Evolutionary conservation across 2,888 invertebrate species (phyloP).

Genomic region (Drosophila pegasa): DNA sequence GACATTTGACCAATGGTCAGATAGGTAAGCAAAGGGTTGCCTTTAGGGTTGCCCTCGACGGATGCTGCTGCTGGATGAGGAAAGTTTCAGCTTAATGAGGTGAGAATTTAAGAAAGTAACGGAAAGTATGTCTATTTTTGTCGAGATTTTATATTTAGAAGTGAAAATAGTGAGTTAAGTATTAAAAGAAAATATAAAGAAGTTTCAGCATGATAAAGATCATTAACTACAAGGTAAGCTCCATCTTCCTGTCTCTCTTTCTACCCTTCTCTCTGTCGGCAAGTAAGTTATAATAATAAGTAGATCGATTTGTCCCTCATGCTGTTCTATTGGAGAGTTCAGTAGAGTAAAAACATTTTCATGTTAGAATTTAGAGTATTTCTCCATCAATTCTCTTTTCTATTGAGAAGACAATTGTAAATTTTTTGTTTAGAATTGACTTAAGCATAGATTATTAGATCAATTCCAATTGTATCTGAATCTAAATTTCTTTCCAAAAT

Average conservation of each 20-base stretch:
- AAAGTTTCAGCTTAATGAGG: background rate
- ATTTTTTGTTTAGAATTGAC: too few species aligned
- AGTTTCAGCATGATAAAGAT: too few species aligned
- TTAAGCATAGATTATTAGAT: background rate
- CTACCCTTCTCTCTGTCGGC: background rate
- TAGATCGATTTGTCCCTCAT: background rate
- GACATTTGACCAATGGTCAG: slow-evolving; percentile 75
- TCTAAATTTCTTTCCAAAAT: background rate
- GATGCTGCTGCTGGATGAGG: slow-evolving; percentile 13
- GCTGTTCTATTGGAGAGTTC: background rate
- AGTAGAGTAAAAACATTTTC: too few species aligned
- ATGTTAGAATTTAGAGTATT: too few species aligned
- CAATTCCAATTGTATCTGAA: background rate
- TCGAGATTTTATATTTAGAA: too few species aligned
- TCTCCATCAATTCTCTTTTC: too few species aligned
- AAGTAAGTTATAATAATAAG: background rate
- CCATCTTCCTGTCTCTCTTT: background rate
- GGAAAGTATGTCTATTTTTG: background rate
- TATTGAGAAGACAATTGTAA: too few species aligned
- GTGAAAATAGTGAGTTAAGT: too few species aligned
- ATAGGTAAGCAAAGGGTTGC: slow-evolving; percentile 46
- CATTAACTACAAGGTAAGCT: background rate
- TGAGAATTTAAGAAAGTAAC: slow-evolving; percentile 3
- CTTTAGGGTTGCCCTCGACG: slow-evolving; percentile 14
- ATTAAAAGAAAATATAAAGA: slow-evolving; percentile 1